A percentile compares a stretch with the other conserved stretches of the same genome.
Conservation (phyloP, 2,888 invertebrate species). For the Andrena bucephala region DNA sequence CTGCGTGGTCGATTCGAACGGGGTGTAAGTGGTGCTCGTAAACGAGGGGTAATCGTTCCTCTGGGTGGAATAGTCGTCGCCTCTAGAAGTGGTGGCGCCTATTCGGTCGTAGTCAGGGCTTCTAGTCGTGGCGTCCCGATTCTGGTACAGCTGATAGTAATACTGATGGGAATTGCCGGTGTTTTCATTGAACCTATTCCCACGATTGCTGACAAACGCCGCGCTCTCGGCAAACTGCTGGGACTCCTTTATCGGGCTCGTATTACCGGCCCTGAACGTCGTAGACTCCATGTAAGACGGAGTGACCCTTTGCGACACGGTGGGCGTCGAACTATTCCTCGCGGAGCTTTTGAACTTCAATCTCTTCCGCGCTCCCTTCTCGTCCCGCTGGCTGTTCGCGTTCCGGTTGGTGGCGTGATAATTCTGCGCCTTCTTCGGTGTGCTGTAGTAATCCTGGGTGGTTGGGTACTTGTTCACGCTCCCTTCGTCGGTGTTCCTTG, state of each 20-base stretch:
- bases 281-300: conserved; percentile 80
- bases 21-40: conserved; percentile 78
- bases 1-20: conserved; percentile 67
- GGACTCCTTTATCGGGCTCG: conserved; percentile 87
- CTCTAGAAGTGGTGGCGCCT: conserved; percentile 1
- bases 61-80: conserved; percentile 39
- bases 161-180: conserved; percentile 60
- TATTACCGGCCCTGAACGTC: conserved; percentile 84
- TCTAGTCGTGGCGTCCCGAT: conserved; percentile 52
- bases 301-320: conserved; percentile 73
- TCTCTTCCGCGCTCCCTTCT: conserved; percentile 65
- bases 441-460: conserved; percentile 59
- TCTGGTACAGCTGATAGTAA: conserved; percentile 69
- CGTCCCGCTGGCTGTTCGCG: conserved; percentile 68
- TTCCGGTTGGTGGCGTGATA: conserved; percentile 66
- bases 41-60: conserved; percentile 67
- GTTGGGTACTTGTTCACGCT: conserved; percentile 69
- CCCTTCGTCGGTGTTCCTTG: conserved; percentile 48
- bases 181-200: conserved; percentile 76
- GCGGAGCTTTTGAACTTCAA: conserved; percentile 71
- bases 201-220: conserved; percentile 88
- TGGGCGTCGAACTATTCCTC: conserved; percentile 63
- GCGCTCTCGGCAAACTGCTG: conserved; percentile 92
- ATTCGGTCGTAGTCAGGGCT: conserved; percentile 34
- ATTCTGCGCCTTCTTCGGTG: conserved; percentile 60